A percentile compares a stretch with the other conserved stretches of the same genome.
Evolutionary conservation across 2,113 vertebrate species (phyloP).

Genomic region (Pyrgilauda ruficollis): DNA sequence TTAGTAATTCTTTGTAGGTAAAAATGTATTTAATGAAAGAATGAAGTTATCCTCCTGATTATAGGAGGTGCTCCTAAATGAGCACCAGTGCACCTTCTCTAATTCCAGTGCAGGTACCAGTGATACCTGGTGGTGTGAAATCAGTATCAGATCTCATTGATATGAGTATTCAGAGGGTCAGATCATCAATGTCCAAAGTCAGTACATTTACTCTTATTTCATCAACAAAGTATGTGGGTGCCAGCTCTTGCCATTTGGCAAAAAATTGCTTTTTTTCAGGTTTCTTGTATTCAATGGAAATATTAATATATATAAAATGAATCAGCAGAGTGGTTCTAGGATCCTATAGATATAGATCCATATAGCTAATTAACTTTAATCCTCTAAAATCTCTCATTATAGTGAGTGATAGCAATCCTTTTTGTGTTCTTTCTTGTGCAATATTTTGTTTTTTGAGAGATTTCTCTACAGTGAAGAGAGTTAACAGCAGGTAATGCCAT

Average conservation of each 20-base stretch:
- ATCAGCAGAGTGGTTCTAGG: not conserved
- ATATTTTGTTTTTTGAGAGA: slow-evolving; percentile 25
- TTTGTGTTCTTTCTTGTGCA: not conserved
- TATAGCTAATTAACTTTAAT: not conserved
- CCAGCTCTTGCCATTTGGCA: not conserved
- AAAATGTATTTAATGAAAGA: not conserved
- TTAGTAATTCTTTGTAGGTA: not conserved
- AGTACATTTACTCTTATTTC: not conserved
- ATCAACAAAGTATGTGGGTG: not conserved
- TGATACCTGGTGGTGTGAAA: not conserved
- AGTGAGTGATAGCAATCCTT: not conserved
- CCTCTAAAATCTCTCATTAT: not conserved
- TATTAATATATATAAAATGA: not conserved
- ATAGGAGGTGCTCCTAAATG: not conserved
- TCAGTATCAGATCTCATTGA: not conserved
- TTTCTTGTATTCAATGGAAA: not conserved
- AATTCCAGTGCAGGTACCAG: not conserved
- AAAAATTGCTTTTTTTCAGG: not conserved
- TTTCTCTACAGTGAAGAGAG: slow-evolving; percentile 41
- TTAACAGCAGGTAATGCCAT: slow-evolving; percentile 81
- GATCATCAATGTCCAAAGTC: not conserved
- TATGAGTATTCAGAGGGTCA: not conserved
- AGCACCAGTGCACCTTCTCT: not conserved
- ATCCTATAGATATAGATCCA: not conserved
- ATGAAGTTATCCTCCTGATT: not conserved